A percentile compares a stretch with the other conserved stretches of the same genome.
These are phyloP conservation scores for Alligator mississippiensis DNA, from an alignment of 2,113 vertebrate species.

Conservation along the genomic window DNA sequence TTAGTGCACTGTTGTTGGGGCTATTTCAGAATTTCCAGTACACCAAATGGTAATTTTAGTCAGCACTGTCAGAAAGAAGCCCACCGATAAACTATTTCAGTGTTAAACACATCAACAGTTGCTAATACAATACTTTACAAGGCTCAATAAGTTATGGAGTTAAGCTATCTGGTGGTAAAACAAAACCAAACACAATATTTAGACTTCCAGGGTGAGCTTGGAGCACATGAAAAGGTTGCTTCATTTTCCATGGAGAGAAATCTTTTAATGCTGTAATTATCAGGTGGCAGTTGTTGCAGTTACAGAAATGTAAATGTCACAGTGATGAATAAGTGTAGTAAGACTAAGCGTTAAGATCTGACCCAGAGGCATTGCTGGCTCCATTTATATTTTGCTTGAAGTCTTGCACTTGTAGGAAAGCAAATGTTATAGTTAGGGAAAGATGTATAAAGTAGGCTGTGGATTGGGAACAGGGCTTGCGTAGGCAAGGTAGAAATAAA, in stretches of 20 bases:
- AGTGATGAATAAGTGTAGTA: neutral
- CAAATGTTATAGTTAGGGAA: neutral
- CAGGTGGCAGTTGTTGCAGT: constrained; percentile 1
- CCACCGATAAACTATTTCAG: constrained; percentile 56
- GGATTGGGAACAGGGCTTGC: neutral
- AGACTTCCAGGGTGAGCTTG: neutral
- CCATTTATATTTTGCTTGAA: neutral
- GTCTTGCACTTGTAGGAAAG: neutral
- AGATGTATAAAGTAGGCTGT: constrained; percentile 14
- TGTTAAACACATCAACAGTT: constrained; percentile 19
- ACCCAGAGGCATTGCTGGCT: neutral
- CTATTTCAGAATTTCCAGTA: constrained; percentile 51
- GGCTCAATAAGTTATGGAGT: constrained; percentile 35
- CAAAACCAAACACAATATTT: constrained; percentile 53
- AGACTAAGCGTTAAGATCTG: neutral
- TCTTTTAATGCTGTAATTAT: neutral
- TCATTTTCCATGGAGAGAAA: constrained; percentile 33
- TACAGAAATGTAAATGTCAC: neutral
- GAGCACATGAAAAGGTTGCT: neutral
- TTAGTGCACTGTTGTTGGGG: constrained; percentile 9
- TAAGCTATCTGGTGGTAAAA: constrained; percentile 51
- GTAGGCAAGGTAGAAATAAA: neutral
- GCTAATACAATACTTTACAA: constrained; percentile 35
- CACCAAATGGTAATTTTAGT: constrained; percentile 16
- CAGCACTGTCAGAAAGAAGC: constrained; percentile 42